Percentiles rank a stretch among this genome's conserved stretches.
phyloP scores from a whole-genome alignment of 2,113 vertebrate species.

The Macrotus californicus region DNA sequence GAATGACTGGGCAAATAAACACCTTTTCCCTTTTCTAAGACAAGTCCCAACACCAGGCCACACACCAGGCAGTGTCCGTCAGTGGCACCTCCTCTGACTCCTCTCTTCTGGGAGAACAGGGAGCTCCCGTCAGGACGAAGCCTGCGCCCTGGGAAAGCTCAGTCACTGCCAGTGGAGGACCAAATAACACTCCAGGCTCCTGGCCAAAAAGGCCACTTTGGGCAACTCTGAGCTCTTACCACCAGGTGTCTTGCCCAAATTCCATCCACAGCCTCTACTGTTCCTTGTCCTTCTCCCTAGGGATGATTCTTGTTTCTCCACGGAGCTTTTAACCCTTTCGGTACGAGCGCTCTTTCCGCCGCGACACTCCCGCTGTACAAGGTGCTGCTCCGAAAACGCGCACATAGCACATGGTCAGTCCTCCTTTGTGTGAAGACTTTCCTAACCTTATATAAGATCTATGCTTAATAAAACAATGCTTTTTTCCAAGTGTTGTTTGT shows the following conservation, averaged over 20 bases:
- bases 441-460: too few species aligned
- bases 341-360: too few species aligned
- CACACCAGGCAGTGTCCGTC: not conserved
- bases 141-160: not conserved
- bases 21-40: not conserved
- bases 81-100: fast-evolving
- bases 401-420: too few species aligned
- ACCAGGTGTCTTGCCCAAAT: not conserved
- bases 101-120: not conserved
- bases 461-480: too few species aligned
- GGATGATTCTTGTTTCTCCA: not conserved
- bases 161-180: not conserved
- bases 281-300: not conserved
- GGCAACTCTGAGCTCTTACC: not conserved
- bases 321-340: too few species aligned
- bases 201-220: not conserved
- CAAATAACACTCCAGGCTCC: not conserved
- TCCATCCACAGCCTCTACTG: not conserved
- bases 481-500: too few species aligned
- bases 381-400: too few species aligned
- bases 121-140: not conserved
- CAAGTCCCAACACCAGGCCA: not conserved
- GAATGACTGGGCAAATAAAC: not conserved
- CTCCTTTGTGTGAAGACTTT: too few species aligned
- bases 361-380: too few species aligned